A percentile compares a stretch with the other conserved stretches of the same genome.
phyloP scores from a whole-genome alignment of 2,113 vertebrate genomes.

The Melospiza melodia region DNA sequence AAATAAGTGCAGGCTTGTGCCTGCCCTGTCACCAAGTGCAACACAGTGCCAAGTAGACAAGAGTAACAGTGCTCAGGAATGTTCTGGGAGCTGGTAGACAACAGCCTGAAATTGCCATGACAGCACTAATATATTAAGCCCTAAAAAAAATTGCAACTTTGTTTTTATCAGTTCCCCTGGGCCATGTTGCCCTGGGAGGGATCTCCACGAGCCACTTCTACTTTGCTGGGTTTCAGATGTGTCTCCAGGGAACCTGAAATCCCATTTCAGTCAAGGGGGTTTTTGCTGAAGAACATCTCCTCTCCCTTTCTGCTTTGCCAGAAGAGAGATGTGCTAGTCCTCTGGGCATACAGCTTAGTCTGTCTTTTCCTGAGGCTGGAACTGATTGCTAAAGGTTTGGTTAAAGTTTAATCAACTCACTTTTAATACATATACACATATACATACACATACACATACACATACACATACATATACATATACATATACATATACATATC shows the following conservation, averaged over 20 bases:
- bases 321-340: background rate
- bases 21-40: background rate
- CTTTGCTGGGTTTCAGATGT: background rate
- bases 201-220: background rate
- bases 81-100: background rate
- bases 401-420: background rate
- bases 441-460: background rate
- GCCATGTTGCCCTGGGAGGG: background rate
- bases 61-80: background rate
- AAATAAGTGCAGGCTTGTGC: background rate
- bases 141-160: background rate
- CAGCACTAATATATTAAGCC: background rate
- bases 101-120: background rate
- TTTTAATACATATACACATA: background rate
- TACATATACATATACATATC: too few relatives aligned
- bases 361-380: background rate
- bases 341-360: background rate
- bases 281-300: background rate
- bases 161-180: background rate
- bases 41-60: fast-evolving
- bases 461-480: background rate
- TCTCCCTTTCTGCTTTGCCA: background rate
- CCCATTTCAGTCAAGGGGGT: background rate
- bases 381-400: background rate
- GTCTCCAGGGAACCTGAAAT: background rate